phyloP scores from a whole-genome alignment of 2,113 vertebrate genomes.

The Taxidea taxus region DNA sequence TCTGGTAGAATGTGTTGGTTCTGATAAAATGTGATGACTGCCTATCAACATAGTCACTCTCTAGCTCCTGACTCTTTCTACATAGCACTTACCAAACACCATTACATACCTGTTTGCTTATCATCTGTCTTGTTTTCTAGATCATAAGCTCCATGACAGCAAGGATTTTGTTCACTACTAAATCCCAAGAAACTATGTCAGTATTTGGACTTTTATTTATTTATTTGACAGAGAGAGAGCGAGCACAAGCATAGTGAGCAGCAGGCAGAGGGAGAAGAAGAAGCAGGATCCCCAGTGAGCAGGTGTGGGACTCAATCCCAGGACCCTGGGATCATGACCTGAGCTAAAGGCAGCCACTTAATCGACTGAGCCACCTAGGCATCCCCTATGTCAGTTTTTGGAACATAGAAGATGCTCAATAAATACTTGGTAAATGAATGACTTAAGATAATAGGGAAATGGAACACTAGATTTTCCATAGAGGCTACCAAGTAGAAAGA shows the following conservation, averaged over 20 bases:
- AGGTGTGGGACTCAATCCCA: no score
- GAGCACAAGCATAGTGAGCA: no score
- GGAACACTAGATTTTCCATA: neutral
- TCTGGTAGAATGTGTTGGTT: neutral
- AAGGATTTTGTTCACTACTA: neutral
- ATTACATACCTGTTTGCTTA: neutral
- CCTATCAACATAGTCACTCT: neutral
- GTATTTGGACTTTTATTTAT: neutral
- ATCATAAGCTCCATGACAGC: neutral
- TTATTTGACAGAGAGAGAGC: no score
- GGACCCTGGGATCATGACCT: no score
- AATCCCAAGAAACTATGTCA: neutral
- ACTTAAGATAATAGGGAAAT: neutral
- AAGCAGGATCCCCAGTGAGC: no score
- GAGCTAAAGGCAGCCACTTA: no score
- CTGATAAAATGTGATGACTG: neutral
- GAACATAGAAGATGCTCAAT: neutral
- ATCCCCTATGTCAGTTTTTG: neutral
- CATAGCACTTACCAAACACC: neutral
- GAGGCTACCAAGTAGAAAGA: neutral
- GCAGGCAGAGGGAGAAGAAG: no score
- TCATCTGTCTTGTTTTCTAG: neutral
- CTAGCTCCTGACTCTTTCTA: neutral
- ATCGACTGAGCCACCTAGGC: no score
- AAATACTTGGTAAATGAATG: neutral